Evolutionary conservation across 2,888 invertebrate species (phyloP).

Genomic region (Glomeris marginata): DNA sequence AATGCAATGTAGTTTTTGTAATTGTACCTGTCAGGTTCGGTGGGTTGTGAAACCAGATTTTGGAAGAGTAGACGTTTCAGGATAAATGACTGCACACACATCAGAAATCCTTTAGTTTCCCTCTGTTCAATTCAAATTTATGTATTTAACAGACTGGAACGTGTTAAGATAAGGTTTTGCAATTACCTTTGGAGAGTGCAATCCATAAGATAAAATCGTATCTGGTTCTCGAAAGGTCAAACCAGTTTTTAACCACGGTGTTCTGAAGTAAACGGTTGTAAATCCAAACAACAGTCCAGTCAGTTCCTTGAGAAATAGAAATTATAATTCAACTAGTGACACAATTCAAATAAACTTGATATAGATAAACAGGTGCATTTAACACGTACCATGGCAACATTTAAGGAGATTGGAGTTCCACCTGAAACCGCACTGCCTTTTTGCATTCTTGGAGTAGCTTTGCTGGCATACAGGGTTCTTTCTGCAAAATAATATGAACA

Average conservation of each 20-base stretch:
- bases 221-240: conserved; percentile 9
- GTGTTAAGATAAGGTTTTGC: not conserved
- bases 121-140: not conserved
- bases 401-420: too few relatives aligned
- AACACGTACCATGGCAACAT: too few relatives aligned
- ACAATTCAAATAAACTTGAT: too few relatives aligned
- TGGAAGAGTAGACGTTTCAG: conserved; percentile 3
- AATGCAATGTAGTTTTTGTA: too few relatives aligned
- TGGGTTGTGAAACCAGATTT: too few relatives aligned
- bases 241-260: conserved; percentile 10
- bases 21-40: too few relatives aligned
- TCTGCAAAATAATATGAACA: too few relatives aligned
- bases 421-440: too few relatives aligned
- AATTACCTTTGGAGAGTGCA: conserved; percentile 8
- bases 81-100: conserved; percentile 9
- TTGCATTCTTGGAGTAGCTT: too few relatives aligned
- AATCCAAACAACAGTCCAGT: not conserved
- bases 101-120: conserved; percentile 10
- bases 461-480: too few relatives aligned
- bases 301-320: not conserved
- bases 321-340: too few relatives aligned
- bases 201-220: conserved; percentile 4
- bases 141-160: not conserved
- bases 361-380: too few relatives aligned
- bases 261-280: not conserved